Base-by-base conservation (phyloP, 1,140 invertebrate genomes). In the Drosophila tani region DNA sequence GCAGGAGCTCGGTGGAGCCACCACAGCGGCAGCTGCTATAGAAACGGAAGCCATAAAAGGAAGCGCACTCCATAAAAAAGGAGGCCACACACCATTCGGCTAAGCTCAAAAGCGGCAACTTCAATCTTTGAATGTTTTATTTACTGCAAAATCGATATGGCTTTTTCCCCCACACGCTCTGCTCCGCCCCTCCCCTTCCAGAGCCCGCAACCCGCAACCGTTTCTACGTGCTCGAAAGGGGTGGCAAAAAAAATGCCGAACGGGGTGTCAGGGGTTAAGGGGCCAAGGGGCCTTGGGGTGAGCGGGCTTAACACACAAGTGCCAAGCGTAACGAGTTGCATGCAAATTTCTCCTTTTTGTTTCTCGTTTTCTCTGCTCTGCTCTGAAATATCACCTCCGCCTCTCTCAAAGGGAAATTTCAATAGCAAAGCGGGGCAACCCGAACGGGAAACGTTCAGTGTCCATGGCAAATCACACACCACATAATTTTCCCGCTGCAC, bases 61-160 rank as follows among this genome's bases (percentile, higher is more conserved):
- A 87, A 87, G 84, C 83, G 77, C 81, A 87, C 84, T 87, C 84
- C 77, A 87, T 88, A 87, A 87, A 87, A 84, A 82, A 84, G 71
- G 74, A 83, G 81, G 85, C 77, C 84, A 88, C 84, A 88, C 84
- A 88, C 84, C 84, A 87, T 87, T 87, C 84, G 81, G 84, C 84
- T 87, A 87, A 88, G 84, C 84, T 87, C 81, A 87, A 88, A 87
- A 87, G 84, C 84, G 85, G 81, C 78, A 88, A 87, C 84, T 87
- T 87, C 84, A 87, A 87, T 87, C 84, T 87, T 88, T 87, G 84
- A 87, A 87, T 87, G 84, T 87, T 87, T 87, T 87, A 87, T 87
- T 87, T 87, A 87, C 84, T 87, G 84, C 84, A 87, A 87, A 87
- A 87, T 87, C 84, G 84, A 87, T 87, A 87, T 88, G 84, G 77